Base-by-base conservation (phyloP, 2,797 vertebrate genomes). In the Ceryle rudis region DNA sequence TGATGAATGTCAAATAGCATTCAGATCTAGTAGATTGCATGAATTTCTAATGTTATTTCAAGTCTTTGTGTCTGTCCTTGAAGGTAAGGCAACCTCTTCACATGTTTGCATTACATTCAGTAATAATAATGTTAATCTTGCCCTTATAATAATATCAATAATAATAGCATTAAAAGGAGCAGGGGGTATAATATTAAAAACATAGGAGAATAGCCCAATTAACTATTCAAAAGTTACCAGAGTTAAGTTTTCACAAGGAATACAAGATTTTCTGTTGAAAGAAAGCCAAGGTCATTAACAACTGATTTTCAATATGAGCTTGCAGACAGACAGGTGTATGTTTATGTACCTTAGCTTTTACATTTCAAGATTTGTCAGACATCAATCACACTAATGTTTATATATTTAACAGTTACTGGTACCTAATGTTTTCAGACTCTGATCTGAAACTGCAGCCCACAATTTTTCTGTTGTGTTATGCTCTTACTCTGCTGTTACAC, bases 1-100 rank as follows among this genome's bases (percentile, higher is more conserved):
- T 90, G 87, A 96, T 95, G 79, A 96, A 93, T 86, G 73, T 83
- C 91, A 95, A 93, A 93, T 47, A 93, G 28, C 72, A 75, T 91
- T 92, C 51, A 75, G 44, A 79, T 86, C 86, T 73, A 78, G 70
- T 81, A 90, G 77, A 86, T 33, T 90, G 39, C 54, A 69, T 78
- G 20, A 61, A 85, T 91, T 96, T 67, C 37, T 55, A 19, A n/a
- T 71, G 17, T 41, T 94, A 75, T 64, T 80, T 37, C 49, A 72
- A 21, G 26, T 65, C 21, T 93, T 39, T 81, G 15, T 3, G 6
- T 87, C 52, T 92, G 86, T 58, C 83, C 77, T 91, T 92, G 95
- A 93, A 91, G 39, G 31, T 83, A 83, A 78, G 12, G 11, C 44
- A 89, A 31, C 10, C 5, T 79, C 69, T 90, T 60, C 28, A 57